These are phyloP conservation scores for Toxotes jaculatrix DNA, from an alignment of 2,113 vertebrate genomes.

Conservation along the genomic window DNA sequence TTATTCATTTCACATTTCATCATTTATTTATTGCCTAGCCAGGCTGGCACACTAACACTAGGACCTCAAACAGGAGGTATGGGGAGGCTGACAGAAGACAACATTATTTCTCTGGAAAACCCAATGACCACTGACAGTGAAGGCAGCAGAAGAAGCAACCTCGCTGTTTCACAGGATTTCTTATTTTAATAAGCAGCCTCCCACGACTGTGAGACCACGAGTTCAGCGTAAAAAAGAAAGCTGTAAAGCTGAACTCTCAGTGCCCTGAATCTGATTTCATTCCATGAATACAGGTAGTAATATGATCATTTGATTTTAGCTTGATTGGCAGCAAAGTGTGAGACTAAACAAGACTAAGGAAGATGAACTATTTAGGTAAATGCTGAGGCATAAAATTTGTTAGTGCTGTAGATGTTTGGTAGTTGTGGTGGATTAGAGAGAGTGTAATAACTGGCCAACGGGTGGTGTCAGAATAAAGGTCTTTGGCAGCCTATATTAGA, in stretches of 20 bases:
- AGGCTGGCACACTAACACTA: constrained; percentile 60
- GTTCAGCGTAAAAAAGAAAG: background rate
- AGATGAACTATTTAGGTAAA: too few species aligned
- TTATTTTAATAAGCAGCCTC: constrained; percentile 21
- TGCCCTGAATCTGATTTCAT: constrained; percentile 1
- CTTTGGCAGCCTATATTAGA: too few species aligned
- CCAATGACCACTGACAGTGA: constrained; percentile 54
- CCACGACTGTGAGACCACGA: background rate
- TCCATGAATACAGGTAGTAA: background rate
- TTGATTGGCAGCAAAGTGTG: background rate
- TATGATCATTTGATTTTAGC: background rate
- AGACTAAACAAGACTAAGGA: too few species aligned
- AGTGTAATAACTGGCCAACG: too few species aligned
- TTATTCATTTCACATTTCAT: constrained; percentile 86
- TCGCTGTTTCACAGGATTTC: background rate
- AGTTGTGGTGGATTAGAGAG: background rate
- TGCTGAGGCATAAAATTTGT: too few species aligned
- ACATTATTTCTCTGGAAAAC: constrained; percentile 54
- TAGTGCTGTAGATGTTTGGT: too few species aligned
- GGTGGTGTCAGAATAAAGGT: too few species aligned
- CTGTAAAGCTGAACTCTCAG: background rate
- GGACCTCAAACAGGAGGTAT: constrained; percentile 49
- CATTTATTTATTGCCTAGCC: constrained; percentile 81
- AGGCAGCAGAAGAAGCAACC: constrained; percentile 28
- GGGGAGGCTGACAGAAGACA: constrained; percentile 50